Evolutionary conservation across 2,113 vertebrate species (phyloP), one percentile per base, ranked within the genome.

Genomic region (Charadrius vociferus): DNA sequence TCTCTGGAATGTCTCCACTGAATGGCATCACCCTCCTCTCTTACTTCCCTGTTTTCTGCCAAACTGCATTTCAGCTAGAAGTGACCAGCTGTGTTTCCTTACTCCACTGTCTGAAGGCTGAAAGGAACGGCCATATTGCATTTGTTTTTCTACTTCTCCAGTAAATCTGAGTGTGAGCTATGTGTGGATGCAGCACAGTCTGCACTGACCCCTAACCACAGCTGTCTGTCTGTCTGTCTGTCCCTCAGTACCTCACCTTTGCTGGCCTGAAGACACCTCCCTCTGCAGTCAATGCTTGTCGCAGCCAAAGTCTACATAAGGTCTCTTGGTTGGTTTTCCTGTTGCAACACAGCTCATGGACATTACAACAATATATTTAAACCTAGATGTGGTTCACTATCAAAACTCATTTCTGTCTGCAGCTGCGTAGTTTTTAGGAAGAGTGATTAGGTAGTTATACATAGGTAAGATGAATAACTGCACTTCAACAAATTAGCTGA

Each of bases 181-280:
- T 4, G 24, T 1, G 1, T 4, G 27, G 41, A 24, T 2, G 0
- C 27, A 23, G 17, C 20, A 10, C 4, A 0, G n/a, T 1, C 5
- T 37, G 23, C 1, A 1, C 7, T 56, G 10, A 22, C 17, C 41
- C n/a, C 56, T 6, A 52, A 37, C 23, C 55, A 14, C 26, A 15
- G 4, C 5, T 49, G 19, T 3, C 34, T 24, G 13, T 8, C 11
- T 12, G 7, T 32, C 7, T 13, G 21, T 34, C 17, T 16, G 41
- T 37, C 19, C 18, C 8, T 47, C 21, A 3, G 41, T 37, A 21
- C 18, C 8, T 47, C 21, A 3, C 24, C 29, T 53, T 37, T 8
- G 8, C 12, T 19, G 37, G 34, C 22, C 32, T 30, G 5, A 71
- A 58, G 34, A 9, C 16, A 10, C 29, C 21, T 37, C 36, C 45